Conservation (phyloP, 1,140 invertebrate genomes). For the Brachionus rubens region DNA sequence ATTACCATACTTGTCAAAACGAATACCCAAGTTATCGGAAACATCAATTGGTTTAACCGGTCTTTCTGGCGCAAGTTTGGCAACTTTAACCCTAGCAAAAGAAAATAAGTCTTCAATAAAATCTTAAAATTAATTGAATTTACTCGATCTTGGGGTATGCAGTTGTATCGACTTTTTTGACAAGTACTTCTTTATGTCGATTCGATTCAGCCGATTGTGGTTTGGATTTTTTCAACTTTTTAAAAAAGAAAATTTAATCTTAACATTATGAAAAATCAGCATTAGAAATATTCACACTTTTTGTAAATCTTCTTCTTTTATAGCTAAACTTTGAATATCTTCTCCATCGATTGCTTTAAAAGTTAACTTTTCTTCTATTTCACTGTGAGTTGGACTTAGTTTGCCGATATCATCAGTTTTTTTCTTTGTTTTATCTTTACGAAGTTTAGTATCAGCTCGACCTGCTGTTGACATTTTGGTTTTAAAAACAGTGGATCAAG, state of each 20-base stretch:
- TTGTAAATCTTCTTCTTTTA: conserved; percentile 11
- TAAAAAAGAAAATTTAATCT: background rate
- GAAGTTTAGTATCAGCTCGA: conserved; percentile 39
- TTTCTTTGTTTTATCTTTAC: conserved; percentile 27
- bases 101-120: background rate
- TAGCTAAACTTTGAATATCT: conserved; percentile 45
- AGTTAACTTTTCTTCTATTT: conserved; percentile 35
- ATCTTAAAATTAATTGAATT: background rate
- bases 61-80: conserved; percentile 33
- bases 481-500: background rate
- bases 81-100: conserved; percentile 33
- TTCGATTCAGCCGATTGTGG: background rate
- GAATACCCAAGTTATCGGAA: conserved; percentile 50
- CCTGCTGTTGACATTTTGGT: conserved; percentile 10
- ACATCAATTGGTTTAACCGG: background rate
- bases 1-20: conserved; percentile 53
- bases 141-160: background rate
- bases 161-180: conserved; percentile 12
- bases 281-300: background rate
- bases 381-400: conserved; percentile 27
- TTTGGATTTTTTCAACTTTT: background rate
- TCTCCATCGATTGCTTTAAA: conserved; percentile 44
- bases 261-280: background rate
- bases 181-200: background rate
- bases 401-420: conserved; percentile 38